These are phyloP conservation scores for Steinernema hermaphroditum DNA, from an alignment of 2,888 invertebrate genomes.

Conservation along the genomic window DNA sequence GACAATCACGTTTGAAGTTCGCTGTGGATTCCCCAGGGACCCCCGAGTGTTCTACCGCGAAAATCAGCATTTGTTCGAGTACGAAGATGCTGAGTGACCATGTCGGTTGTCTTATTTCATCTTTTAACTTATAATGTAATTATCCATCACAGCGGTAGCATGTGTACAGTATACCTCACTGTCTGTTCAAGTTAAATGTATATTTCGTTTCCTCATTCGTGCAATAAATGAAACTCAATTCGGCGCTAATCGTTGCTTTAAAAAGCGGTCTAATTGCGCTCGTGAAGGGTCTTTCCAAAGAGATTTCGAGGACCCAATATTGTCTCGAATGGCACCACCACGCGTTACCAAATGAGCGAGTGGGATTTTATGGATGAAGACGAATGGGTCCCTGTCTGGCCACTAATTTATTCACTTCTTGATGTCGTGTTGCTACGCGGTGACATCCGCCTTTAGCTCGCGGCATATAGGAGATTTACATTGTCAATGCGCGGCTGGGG, in stretches of 20 bases:
- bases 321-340: constrained; percentile 7
- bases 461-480: too few species aligned
- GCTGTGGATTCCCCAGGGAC: constrained; percentile 57
- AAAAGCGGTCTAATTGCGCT: constrained; percentile 22
- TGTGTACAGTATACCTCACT: neutral
- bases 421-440: too few species aligned
- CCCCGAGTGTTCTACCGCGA: constrained; percentile 55
- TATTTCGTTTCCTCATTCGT: neutral
- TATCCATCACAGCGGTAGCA: neutral
- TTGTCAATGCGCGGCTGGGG: too few species aligned
- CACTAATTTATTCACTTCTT: too few species aligned
- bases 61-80: constrained; percentile 55
- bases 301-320: constrained; percentile 2
- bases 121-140: neutral
- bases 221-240: constrained; percentile 26
- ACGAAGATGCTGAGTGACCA: constrained; percentile 45
- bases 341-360: neutral
- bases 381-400: too few species aligned
- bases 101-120: neutral
- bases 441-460: too few species aligned
- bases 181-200: neutral
- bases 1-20: constrained; percentile 53
- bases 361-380: too few species aligned
- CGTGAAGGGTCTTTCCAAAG: neutral
- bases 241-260: neutral